Percentiles rank a stretch among this genome's conserved stretches.
Evolutionary conservation across 2,888 invertebrate species (phyloP).

Genomic region (Tryphoninae sp.): DNA sequence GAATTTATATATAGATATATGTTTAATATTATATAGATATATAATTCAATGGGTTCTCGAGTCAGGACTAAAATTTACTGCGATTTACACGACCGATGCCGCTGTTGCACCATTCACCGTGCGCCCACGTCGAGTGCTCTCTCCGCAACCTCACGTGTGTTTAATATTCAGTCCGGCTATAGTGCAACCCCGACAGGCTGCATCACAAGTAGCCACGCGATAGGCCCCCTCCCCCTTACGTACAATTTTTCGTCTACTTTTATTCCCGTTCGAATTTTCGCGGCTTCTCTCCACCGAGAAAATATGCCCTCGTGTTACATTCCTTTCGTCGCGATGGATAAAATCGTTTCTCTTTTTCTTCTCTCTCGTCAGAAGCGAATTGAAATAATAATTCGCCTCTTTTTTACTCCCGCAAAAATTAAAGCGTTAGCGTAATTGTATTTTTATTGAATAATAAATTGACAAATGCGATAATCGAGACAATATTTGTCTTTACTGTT

Average conservation of each 20-base stretch:
- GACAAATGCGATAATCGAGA: too few relatives aligned
- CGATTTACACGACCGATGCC: constrained; percentile 50
- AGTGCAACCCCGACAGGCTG: constrained; percentile 36
- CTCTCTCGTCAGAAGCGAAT: background rate
- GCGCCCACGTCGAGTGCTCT: constrained; percentile 34
- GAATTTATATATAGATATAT: background rate
- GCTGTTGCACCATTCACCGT: constrained; percentile 41
- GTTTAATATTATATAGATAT: background rate
- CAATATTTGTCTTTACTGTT: too few relatives aligned
- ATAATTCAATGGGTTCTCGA: constrained; percentile 32
- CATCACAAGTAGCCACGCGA: constrained; percentile 62
- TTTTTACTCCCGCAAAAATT: background rate
- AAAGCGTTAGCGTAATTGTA: too few relatives aligned
- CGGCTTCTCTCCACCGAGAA: background rate
- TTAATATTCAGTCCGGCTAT: constrained; percentile 63
- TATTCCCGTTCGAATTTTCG: background rate
- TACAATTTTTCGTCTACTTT: background rate
- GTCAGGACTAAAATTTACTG: constrained; percentile 54
- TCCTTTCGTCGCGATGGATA: background rate
- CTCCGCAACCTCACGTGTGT: constrained; percentile 63
- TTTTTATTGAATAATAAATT: too few relatives aligned
- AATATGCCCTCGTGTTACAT: background rate
- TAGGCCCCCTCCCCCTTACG: constrained; percentile 7
- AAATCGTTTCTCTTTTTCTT: background rate
- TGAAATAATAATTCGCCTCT: background rate